Evolutionary conservation across 1,140 invertebrate genomes (phyloP), one percentile per base, ranked within the genome.

Genomic region (Temnothorax longispinosus): DNA sequence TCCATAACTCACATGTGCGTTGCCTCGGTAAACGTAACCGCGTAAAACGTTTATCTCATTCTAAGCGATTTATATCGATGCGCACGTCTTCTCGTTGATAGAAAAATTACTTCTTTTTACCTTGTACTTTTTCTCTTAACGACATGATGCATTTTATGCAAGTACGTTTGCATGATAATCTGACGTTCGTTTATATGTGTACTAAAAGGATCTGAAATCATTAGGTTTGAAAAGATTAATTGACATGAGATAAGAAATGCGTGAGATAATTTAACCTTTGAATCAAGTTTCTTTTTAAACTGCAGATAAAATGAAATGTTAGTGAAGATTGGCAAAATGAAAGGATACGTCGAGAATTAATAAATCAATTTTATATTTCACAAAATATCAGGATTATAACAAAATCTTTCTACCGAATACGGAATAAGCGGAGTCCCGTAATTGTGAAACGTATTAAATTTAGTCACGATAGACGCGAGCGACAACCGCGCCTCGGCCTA

Each of bases 401-500:
- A 13, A 52, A 38, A 15, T 56, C 6, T 21, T 32, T 44, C 64
- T 44, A 41, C 21, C 38, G 15, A 41, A 41, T 58, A n/a, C 15
- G 27, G 32, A 56, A 47, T 35, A 58, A 56, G 50, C 11, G 18
- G 15, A 44, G 44, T 21, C 27, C 21, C 38, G 41, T 82, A 47
- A 72, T 72, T 56, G 50, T 47, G 38, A 72, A 69, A 82, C 65
- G 27, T 21, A 72, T 56, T 44, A 82, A 58, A 74, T 58, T 72
- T 38, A 80, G 75, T 44, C 75, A 67, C 60, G 67, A 60, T 58
- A 41, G 41, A 15, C 65, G 76, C 65, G 76, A 62, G 38, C 62
- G 75, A 87, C 88, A 85, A 76, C 52, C 89, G 71, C 76, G 85
- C 75, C 84, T 87, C 75, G 90, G 52, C 89, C 89, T 91, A 91